Conservation (phyloP, 92 coral and sea anemone genomes). For the Porites rus region DNA sequence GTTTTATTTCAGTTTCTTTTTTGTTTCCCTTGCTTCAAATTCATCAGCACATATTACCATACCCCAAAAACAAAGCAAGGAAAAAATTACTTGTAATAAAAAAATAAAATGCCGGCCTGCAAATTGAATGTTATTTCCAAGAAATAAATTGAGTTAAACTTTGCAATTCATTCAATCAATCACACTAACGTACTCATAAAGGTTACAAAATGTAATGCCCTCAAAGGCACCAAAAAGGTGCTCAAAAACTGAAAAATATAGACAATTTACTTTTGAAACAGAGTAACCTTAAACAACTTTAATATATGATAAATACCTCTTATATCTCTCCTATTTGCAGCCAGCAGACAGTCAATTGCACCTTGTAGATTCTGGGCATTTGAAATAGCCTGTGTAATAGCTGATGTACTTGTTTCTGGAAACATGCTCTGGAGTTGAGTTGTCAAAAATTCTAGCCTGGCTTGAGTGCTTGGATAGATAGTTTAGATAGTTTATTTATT, state of each 20-base stretch:
- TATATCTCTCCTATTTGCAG: conserved; percentile 22
- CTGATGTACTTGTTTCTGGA: conserved; percentile 31
- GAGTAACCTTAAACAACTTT: conserved; percentile 25
- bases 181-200: conserved; percentile 33
- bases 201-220: conserved; percentile 38
- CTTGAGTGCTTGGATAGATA: conserved; percentile 37
- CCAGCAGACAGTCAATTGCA: conserved; percentile 16
- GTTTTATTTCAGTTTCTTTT: conserved; percentile 10
- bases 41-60: neutral
- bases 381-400: conserved; percentile 40
- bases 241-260: conserved; percentile 31
- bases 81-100: neutral
- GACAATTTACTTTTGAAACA: conserved; percentile 35
- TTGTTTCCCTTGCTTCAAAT: conserved; percentile 16
- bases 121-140: conserved; percentile 19
- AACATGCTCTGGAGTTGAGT: conserved; percentile 40
- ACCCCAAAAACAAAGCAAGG: no score
- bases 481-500: no score
- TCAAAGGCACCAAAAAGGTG: conserved; percentile 29
- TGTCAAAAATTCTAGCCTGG: conserved; percentile 30
- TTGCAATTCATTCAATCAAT: conserved; percentile 31
- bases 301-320: conserved; percentile 22
- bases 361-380: conserved; percentile 31
- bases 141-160: neutral
- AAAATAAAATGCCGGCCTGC: conserved; percentile 14